Percentiles rank a stretch among this genome's conserved stretches.
Conservation (phyloP, 2,888 invertebrate genomes). For the Tethea ocularis region DNA sequence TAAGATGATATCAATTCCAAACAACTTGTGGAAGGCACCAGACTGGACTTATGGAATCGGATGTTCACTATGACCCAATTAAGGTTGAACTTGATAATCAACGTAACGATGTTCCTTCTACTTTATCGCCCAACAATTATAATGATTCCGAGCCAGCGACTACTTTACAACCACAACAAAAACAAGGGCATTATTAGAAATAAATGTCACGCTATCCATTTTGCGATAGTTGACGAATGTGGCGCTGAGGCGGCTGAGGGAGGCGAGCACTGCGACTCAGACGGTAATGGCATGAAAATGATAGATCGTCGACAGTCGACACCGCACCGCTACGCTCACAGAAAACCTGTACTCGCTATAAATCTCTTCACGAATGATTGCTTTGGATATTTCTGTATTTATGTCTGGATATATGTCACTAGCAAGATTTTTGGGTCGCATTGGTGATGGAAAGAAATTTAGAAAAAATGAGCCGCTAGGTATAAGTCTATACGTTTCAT, state of each 20-base stretch:
- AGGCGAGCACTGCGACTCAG: slow-evolving; percentile 13
- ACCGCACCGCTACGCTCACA: background rate
- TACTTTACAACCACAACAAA: background rate
- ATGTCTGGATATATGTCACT: background rate
- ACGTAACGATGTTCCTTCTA: too few species aligned
- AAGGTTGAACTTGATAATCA: too few species aligned
- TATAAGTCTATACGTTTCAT: too few species aligned
- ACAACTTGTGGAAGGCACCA: too few species aligned
- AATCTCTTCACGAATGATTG: background rate
- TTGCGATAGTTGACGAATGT: slow-evolving; percentile 2
- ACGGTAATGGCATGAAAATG: slow-evolving; percentile 68
- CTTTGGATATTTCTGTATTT: background rate
- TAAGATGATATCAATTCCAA: too few species aligned
- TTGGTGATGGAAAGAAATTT: background rate
- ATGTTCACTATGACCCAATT: too few species aligned
- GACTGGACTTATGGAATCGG: too few species aligned
- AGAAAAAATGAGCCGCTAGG: too few species aligned
- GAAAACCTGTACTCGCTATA: background rate
- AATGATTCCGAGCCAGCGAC: too few species aligned
- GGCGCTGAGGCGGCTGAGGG: slow-evolving; percentile 3
- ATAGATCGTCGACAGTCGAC: slow-evolving; percentile 47
- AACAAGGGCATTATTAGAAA: background rate
- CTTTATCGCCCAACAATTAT: too few species aligned
- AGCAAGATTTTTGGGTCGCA: background rate
- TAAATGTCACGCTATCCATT: background rate